Conservation (phyloP, 2,797 vertebrate species). For the Platyrinchus mystaceus region DNA sequence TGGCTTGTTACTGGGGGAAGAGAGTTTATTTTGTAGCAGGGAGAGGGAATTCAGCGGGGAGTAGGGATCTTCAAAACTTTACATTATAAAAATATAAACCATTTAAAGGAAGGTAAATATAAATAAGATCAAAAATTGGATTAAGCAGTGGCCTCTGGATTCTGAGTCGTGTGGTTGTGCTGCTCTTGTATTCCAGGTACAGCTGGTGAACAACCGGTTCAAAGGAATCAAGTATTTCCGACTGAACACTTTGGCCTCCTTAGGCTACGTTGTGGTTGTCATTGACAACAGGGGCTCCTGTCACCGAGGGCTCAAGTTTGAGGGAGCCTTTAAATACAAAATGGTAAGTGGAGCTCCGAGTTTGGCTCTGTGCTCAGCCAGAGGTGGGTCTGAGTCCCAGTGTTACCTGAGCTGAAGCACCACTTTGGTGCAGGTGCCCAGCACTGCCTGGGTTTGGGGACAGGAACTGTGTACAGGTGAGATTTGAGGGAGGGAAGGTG, state of each 20-base stretch:
- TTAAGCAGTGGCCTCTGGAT: neutral
- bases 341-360: slow-evolving; percentile 74
- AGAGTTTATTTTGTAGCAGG: neutral
- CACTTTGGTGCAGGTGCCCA: neutral
- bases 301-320: slow-evolving; percentile 83
- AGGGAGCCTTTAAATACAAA: slow-evolving; percentile 84
- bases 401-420: neutral
- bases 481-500: neutral
- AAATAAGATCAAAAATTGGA: no score
- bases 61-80: neutral
- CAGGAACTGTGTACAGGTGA: accelerated
- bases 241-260: slow-evolving; percentile 80
- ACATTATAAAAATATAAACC: neutral
- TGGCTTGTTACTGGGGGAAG: neutral
- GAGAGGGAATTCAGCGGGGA: neutral
- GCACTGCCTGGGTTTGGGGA: neutral
- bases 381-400: neutral
- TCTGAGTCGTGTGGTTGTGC: neutral
- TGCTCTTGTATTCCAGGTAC: slow-evolving; percentile 72
- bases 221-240: slow-evolving; percentile 85
- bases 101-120: neutral
- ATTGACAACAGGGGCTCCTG: slow-evolving; percentile 84
- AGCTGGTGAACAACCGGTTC: slow-evolving; percentile 83
- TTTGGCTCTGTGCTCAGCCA: neutral
- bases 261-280: slow-evolving; percentile 82